Evolutionary conservation across 2,797 vertebrate genomes (phyloP), one percentile per base, ranked within the genome.

Genomic region (Sciaenops ocellatus): DNA sequence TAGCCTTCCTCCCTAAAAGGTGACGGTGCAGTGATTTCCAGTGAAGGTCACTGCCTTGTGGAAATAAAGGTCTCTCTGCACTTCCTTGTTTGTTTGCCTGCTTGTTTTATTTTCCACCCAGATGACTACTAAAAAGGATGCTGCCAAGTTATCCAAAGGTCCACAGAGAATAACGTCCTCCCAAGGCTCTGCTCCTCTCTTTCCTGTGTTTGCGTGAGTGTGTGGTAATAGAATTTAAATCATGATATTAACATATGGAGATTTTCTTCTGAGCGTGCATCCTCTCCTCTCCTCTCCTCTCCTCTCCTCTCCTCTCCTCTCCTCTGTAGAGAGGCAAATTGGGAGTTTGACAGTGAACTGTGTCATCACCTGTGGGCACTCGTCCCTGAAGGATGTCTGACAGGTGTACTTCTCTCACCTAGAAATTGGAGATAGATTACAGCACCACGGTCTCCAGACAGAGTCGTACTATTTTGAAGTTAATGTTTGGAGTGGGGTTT

Each of bases 31-130:
- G 26, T 70, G 67, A 42, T 64, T 73, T 78, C 30, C 38, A 65
- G 12, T 78, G 61, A 79, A 86, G 61, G 73, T 73, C 73, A 66
- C 41, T 22, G 69, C 42, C 65, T 76, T 41, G 26, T 82, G 54
- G 57, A 82, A 74, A 59, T 47, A 42, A 57, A 30, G 71, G 60
- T 42, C 71, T 80, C 62, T 34, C 52, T 46, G 65, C 67, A 59
- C 22, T n/a, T 78, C 3, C 67, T 55, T 85, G 64, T 83, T 85
- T 84, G 81, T 79, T 85, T 85, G 67, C 62, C 71, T 70, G 61
- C 72, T 73, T 75, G 48, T 60, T 89, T 82, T 82, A 63, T 74
- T 83, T 89, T 89, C 66, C 80, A 82, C 54, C 60, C 76, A 26
- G 62, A 75, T 69, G 78, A 73, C 64, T 54, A 28, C 50, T 83